Conservation (phyloP, 2,888 invertebrate genomes). For the Hydriomena furcata region DNA sequence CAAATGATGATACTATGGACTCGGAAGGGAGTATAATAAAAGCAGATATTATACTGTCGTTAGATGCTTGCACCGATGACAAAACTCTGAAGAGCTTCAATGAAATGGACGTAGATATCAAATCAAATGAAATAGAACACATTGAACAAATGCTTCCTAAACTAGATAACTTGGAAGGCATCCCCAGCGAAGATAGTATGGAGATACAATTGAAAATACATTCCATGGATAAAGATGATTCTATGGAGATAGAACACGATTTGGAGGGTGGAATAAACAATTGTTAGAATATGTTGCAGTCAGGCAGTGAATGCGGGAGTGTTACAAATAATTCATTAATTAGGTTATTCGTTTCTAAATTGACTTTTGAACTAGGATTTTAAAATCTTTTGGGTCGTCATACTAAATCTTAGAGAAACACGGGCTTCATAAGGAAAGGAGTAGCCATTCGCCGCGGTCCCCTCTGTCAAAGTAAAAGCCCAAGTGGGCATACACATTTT, state of each 20-base stretch:
- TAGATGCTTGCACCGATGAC: background rate
- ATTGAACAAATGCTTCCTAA: background rate
- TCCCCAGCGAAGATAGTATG: slow-evolving; percentile 32
- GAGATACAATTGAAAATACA: slow-evolving; percentile 57
- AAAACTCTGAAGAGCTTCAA: background rate
- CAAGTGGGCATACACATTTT: too few species aligned
- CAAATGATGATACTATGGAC: background rate
- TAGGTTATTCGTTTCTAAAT: too few species aligned
- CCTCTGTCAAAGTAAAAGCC: too few species aligned
- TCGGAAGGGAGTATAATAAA: background rate
- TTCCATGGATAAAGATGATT: slow-evolving; percentile 30
- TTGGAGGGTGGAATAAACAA: slow-evolving; percentile 15
- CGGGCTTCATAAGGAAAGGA: too few species aligned
- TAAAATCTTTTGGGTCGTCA: too few species aligned
- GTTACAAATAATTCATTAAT: too few species aligned
- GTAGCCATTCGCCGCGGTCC: too few species aligned
- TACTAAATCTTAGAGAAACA: too few species aligned
- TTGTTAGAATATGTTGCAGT: too few species aligned
- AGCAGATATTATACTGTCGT: background rate
- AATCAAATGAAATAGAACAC: slow-evolving; percentile 1
- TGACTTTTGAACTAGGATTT: too few species aligned
- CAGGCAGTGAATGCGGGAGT: slow-evolving; percentile 16
- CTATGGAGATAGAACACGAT: slow-evolving; percentile 13
- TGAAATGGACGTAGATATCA: background rate
- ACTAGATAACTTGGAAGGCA: background rate